These are phyloP conservation scores for Glaucomys volans DNA, from an alignment of 2,113 vertebrate genomes.

Conservation along the genomic window DNA sequence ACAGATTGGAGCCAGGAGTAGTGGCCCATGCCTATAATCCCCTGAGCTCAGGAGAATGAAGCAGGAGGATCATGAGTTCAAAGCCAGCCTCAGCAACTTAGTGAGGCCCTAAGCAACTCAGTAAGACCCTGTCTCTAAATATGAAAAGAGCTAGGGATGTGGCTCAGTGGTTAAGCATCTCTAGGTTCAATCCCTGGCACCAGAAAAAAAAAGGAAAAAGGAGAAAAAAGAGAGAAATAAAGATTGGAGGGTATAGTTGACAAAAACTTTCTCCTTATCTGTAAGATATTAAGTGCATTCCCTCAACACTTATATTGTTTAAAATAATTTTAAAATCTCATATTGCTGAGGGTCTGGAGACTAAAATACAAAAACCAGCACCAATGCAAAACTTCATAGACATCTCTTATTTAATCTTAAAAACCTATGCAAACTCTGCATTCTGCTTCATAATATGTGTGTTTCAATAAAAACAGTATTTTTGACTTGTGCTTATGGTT, in stretches of 20 bases:
- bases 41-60: too few species aligned
- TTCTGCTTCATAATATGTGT: not conserved
- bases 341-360: not conserved
- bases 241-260: not conserved
- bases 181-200: too few species aligned
- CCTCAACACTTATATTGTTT: not conserved
- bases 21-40: too few species aligned
- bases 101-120: too few species aligned
- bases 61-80: too few species aligned
- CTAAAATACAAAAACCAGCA: not conserved
- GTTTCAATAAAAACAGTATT: not conserved
- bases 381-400: not conserved
- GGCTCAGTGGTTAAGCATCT: too few species aligned
- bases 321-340: slow-evolving; percentile 3
- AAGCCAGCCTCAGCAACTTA: too few species aligned
- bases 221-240: not conserved
- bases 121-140: too few species aligned
- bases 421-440: not conserved
- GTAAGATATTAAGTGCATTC: not conserved
- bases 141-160: too few species aligned
- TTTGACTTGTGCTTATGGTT: not conserved
- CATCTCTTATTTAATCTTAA: not conserved
- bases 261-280: not conserved
- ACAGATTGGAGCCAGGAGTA: not conserved
- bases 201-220: not conserved